A percentile compares a stretch with the other conserved stretches of the same genome.
These are phyloP conservation scores for Drosophila meridionalis DNA, from an alignment of 2,888 invertebrate genomes.

Conservation along the genomic window DNA sequence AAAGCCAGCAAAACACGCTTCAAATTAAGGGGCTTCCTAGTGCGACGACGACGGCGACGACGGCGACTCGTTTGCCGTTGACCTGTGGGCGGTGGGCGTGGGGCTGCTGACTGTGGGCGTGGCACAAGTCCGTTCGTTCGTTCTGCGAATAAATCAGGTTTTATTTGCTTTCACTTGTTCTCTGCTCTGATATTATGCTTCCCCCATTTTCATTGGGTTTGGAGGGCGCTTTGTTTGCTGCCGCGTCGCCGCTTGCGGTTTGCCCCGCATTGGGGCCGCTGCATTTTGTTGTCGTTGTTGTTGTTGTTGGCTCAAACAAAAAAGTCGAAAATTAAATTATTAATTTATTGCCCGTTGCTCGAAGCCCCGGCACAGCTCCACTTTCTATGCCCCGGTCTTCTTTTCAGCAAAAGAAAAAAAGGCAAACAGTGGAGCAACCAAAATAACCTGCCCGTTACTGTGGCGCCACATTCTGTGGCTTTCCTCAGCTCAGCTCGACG, in stretches of 20 bases:
- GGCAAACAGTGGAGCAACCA: constrained; percentile 22
- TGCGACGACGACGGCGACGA: constrained; percentile 38
- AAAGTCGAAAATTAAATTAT: constrained; percentile 82
- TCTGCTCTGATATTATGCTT: constrained; percentile 72
- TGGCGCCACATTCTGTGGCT: constrained; percentile 64
- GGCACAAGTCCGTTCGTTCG: constrained; percentile 13
- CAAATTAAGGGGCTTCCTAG: constrained; percentile 65
- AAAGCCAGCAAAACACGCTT: constrained; percentile 76
- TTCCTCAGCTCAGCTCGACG: constrained; percentile 29
- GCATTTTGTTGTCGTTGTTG: constrained; percentile 51
- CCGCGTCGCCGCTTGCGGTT: constrained; percentile 59
- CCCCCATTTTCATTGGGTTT: constrained; percentile 27
- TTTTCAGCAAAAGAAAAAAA: constrained; percentile 28
- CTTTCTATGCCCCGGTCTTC: constrained; percentile 47
- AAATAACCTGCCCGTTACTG: constrained; percentile 51
- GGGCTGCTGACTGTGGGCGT: constrained; percentile 15
- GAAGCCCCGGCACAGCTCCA: constrained; percentile 24
- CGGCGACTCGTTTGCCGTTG: constrained; percentile 34
- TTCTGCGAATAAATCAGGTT: constrained; percentile 72
- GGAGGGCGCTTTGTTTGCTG: constrained; percentile 51
- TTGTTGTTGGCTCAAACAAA: constrained; percentile 61
- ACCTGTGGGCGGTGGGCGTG: constrained; percentile 23
- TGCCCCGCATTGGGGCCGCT: constrained; percentile 40
- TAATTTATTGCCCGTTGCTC: constrained; percentile 78
- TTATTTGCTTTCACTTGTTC: constrained; percentile 77